Conservation (phyloP, 92 coral and sea anemone species). For the Palythoa grandiflora region DNA sequence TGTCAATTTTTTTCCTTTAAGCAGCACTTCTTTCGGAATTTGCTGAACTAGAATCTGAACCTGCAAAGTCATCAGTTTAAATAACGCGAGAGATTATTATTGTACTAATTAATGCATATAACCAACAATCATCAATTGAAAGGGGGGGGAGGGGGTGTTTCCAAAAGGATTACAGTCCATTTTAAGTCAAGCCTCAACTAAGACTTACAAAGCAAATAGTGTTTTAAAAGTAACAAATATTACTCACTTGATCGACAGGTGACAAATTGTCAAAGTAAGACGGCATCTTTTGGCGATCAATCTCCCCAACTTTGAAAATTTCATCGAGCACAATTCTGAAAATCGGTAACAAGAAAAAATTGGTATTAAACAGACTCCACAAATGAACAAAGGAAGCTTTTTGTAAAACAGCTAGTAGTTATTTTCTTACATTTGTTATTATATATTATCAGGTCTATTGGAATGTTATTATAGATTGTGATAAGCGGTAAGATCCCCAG, state of each 20-base stretch:
- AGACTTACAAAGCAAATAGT: not conserved
- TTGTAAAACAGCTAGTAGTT: no score
- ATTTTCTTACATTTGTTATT: no score
- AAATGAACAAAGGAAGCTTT: no score
- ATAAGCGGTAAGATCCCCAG: no score
- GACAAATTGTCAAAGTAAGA: slow-evolving; percentile 66
- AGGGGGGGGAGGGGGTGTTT: no score
- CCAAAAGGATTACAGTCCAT: not conserved
- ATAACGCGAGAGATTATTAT: not conserved
- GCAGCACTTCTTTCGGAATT: slow-evolving; percentile 70
- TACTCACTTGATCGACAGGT: slow-evolving; percentile 78
- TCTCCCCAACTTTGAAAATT: slow-evolving; percentile 86
- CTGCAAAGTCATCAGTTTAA: slow-evolving; percentile 34
- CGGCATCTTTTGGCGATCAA: slow-evolving; percentile 75
- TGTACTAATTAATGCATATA: not conserved
- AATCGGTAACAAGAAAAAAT: not conserved
- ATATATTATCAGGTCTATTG: no score
- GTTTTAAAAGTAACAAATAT: not conserved
- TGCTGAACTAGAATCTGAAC: slow-evolving; percentile 68
- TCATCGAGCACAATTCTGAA: slow-evolving; percentile 81
- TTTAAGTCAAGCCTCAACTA: not conserved
- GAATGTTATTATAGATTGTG: no score
- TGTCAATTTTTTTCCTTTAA: slow-evolving; percentile 78
- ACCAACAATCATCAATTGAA: no score
- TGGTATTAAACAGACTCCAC: no score